phyloP scores from a whole-genome alignment of 1,140 invertebrate species.

The Drosophila asahinai region DNA sequence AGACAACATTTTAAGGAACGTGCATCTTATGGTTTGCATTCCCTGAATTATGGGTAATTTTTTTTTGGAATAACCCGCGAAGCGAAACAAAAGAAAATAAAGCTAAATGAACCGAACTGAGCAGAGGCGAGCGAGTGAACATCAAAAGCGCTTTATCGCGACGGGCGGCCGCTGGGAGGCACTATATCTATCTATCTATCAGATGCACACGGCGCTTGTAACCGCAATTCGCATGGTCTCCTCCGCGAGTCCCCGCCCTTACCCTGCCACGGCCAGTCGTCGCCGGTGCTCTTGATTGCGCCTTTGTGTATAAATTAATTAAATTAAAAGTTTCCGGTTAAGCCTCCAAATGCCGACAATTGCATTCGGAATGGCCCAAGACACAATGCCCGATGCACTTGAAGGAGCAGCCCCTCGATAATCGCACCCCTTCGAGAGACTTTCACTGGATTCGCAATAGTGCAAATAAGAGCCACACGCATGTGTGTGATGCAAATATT shows the following conservation, averaged over 20 bases:
- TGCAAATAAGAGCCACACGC: slow-evolving; percentile 3
- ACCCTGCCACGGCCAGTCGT: slow-evolving; percentile 20
- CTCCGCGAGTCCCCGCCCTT: slow-evolving; percentile 1
- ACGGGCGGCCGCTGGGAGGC: slow-evolving; percentile 21
- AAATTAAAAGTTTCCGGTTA: slow-evolving; percentile 85
- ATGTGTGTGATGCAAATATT: slow-evolving; percentile 15
- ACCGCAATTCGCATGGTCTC: slow-evolving; percentile 64
- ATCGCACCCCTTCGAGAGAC: slow-evolving; percentile 16
- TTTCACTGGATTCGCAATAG: slow-evolving; percentile 14
- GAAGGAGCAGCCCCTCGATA: slow-evolving; percentile 8
- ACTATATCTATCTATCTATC: slow-evolving; percentile 51
- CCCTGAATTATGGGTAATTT: slow-evolving; percentile 57
- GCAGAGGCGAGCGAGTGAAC: slow-evolving; percentile 35
- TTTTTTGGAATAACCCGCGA: slow-evolving; percentile 44
- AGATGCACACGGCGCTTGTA: slow-evolving; percentile 62
- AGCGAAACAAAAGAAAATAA: slow-evolving; percentile 49
- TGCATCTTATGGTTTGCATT: slow-evolving; percentile 20
- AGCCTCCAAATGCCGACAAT: slow-evolving; percentile 71
- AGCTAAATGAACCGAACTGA: slow-evolving; percentile 56
- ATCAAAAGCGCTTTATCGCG: slow-evolving; percentile 57
- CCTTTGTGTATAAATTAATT: slow-evolving; percentile 84
- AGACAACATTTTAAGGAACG: slow-evolving; percentile 29
- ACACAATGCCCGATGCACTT: slow-evolving; percentile 16
- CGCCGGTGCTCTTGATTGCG: slow-evolving; percentile 76
- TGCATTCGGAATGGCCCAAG: slow-evolving; percentile 31